phyloP scores from a whole-genome alignment of 1,140 invertebrate genomes.

The Heliconius congener region DNA sequence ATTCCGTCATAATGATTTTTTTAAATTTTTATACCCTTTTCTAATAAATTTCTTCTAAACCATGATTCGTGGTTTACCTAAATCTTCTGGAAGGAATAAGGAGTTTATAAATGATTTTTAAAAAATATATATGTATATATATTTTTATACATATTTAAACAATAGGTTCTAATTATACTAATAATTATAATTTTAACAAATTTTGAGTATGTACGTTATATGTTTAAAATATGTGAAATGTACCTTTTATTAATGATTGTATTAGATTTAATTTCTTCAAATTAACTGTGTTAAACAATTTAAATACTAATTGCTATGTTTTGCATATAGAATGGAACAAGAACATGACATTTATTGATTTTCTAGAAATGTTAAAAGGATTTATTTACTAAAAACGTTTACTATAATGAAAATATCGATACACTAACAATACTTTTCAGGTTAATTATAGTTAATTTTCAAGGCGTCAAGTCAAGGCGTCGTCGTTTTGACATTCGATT shows the following conservation, averaged over 20 bases:
- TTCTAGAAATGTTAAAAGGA: background rate
- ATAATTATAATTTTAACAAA: background rate
- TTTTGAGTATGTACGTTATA: too few relatives aligned
- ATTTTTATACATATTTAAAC: background rate
- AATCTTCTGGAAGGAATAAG: background rate
- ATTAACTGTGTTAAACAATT: too few relatives aligned
- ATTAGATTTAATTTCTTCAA: too few relatives aligned
- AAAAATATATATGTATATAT: background rate
- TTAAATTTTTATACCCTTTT: background rate
- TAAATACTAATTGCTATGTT: too few relatives aligned
- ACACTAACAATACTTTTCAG: background rate
- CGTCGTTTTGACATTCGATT: constrained; percentile 26
- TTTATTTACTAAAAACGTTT: background rate
- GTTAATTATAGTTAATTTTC: background rate
- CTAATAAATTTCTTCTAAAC: background rate
- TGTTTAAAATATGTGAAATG: too few relatives aligned
- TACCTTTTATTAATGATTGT: too few relatives aligned
- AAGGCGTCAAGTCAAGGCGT: constrained; percentile 24
- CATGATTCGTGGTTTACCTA: background rate
- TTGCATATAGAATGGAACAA: background rate
- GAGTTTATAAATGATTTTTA: background rate
- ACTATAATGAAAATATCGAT: background rate
- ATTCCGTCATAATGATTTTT: background rate
- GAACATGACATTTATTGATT: background rate
- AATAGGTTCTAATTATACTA: background rate